Base-by-base conservation (phyloP, 1,140 invertebrate species). In the Musca domestica region DNA sequence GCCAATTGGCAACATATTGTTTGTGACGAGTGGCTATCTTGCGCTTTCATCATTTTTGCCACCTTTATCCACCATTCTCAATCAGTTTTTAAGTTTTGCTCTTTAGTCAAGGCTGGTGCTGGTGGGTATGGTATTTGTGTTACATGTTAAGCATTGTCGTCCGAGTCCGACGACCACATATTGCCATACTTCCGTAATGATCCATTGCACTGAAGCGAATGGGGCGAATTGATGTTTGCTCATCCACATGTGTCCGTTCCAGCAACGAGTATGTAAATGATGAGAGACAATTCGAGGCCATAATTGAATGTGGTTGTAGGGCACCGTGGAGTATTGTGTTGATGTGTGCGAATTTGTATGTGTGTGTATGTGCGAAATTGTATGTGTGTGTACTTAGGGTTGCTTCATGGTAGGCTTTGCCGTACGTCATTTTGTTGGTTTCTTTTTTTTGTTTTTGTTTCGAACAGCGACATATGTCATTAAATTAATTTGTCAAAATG, bases 111-210 rank as follows among this genome's bases (percentile, higher is more conserved):
- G 17, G 48, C 20, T 46, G 41, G 10, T 46, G 41, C 5, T 56
- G 52, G 10, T 0, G 3, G 5, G 2, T 56, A 41, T 41, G 19
- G 19, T 61, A 17, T 30, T 58, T n/a, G 30, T 61, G 27, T 41
- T 61, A 7, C 10, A 12, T 41, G 34, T 12, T 30, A 7, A 17
- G 2, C 27, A 12, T 61, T 61, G 17, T 17, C n/a, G 34, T 61
- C 27, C 56, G 34, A 19, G 54, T 17, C 17, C 56, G 17, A 61
- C 25, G 56, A 61, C 56, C 56, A 61, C 56, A 61, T n/a, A 61
- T 61, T 61, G 56, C 56, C 30, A 61, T 61, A 61, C 56, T 61
- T 61, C 56, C 56, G 56, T 61, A 61, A 61, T 61, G 56, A 61
- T 61, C 56, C 56, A 61, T 61, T 61, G 25, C n/a, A 41, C 12